phyloP scores from a whole-genome alignment of 2,888 invertebrate genomes.

The Xestia ashworthii region DNA sequence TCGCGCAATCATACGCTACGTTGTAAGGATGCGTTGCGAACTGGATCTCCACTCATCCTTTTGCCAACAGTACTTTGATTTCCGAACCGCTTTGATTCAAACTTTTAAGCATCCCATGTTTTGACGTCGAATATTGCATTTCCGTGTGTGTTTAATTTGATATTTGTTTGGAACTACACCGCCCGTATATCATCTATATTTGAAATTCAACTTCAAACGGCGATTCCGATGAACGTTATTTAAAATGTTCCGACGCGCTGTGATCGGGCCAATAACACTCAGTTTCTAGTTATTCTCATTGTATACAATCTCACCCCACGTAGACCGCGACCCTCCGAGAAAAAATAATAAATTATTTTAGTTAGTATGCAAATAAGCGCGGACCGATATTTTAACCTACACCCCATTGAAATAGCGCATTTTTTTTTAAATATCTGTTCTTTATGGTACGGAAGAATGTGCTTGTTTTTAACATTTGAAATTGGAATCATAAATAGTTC shows the following conservation, averaged over 20 bases:
- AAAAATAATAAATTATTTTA: conserved; percentile 91
- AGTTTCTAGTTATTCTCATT: conserved; percentile 88
- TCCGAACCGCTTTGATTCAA: conserved; percentile 88
- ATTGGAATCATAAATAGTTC: conserved; percentile 64
- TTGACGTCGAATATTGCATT: conserved; percentile 88
- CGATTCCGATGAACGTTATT: conserved; percentile 78
- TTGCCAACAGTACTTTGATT: conserved; percentile 88
- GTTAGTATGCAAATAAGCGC: conserved; percentile 90
- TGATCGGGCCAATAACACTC: conserved; percentile 89
- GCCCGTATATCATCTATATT: conserved; percentile 74
- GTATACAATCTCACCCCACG: conserved; percentile 85
- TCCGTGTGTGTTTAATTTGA: conserved; percentile 84
- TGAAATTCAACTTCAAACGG: conserved; percentile 75
- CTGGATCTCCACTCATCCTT: conserved; percentile 80
- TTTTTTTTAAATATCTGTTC: conserved; percentile 83
- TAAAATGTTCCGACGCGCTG: conserved; percentile 77
- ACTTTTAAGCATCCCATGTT: conserved; percentile 87
- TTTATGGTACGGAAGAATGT: conserved; percentile 83
- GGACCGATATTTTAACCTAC: conserved; percentile 89
- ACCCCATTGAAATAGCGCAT: conserved; percentile 86
- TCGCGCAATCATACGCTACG: conserved; percentile 86
- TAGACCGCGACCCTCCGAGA: conserved; percentile 84
- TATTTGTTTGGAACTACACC: conserved; percentile 82
- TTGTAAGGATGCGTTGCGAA: conserved; percentile 87
- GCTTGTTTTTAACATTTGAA: conserved; percentile 65